phyloP scores from a whole-genome alignment of 2,113 vertebrate genomes.

The Diphyllodes magnificus region DNA sequence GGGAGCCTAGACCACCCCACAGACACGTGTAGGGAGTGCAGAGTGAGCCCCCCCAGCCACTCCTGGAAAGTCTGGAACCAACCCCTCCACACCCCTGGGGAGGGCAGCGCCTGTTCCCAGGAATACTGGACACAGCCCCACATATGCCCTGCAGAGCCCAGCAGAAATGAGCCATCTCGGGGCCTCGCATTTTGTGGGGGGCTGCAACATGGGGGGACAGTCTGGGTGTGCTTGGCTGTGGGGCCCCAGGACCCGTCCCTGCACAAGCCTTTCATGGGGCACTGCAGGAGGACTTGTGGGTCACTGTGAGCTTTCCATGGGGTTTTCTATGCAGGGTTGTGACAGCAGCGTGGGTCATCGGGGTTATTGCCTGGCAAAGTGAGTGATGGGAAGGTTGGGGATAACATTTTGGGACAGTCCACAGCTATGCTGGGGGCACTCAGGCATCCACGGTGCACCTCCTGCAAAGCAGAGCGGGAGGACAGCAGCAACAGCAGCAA shows the following conservation, averaged over 20 bases:
- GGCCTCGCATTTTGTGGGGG: rapidly evolving
- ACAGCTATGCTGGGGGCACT: rapidly evolving
- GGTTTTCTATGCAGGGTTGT: rapidly evolving
- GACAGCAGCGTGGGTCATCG: rapidly evolving
- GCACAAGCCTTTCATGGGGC: rapidly evolving
- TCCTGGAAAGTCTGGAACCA: neutral
- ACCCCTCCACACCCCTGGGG: rapidly evolving
- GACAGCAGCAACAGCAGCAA: neutral
- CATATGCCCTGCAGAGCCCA: rapidly evolving
- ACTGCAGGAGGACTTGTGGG: neutral
- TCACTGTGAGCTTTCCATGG: rapidly evolving
- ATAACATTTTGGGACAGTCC: neutral
- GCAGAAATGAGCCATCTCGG: rapidly evolving
- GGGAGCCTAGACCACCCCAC: too few relatives aligned
- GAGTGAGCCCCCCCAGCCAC: too few relatives aligned
- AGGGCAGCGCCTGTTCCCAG: rapidly evolving
- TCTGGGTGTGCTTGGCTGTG: too few relatives aligned
- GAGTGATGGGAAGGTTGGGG: neutral
- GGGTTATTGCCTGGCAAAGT: neutral
- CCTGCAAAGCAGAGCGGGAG: rapidly evolving
- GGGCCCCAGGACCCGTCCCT: neutral
- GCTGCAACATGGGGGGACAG: rapidly evolving
- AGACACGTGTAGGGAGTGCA: neutral
- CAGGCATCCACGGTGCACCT: neutral
- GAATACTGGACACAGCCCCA: neutral